Base-by-base conservation (phyloP, 1,140 invertebrate species). In the Ectropis grisescens region DNA sequence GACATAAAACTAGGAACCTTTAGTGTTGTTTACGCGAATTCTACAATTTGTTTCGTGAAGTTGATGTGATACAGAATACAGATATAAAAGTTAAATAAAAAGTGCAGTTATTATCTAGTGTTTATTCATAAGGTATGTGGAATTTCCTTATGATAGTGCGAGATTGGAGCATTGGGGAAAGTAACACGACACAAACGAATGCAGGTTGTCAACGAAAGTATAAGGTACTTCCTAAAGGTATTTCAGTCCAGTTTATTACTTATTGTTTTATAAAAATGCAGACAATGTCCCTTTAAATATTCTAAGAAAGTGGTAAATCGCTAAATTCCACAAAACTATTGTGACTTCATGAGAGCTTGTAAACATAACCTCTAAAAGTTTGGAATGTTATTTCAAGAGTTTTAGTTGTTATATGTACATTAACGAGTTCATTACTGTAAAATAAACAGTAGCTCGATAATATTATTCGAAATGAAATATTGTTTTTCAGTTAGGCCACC, bases 1-100 rank as follows among this genome's bases (percentile, higher is more conserved):
- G 8, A 75, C 65, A 60, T 70, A 60, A 62, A 60, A 56, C 66
- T 68, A 66, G 54, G 44, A 50, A 55, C 40, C 54, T 55, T 67
- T 61, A 57, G 48, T 46, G 58, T 44, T 33, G 34, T 24, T 29
- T 39, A n/a, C n/a, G n/a, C n/a, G 25, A 51, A 54, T 47, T 62
- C 46, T 37, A 19, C 16, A 53, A 36, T 41, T 47, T 40, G 28
- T 12, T 40, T 46, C 58, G 52, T 45, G 16, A 25, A 31, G 15
- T 34, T 14, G 11, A 24, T 33, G 25, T 43, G 31, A 13, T 29
- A 23, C 29, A 4, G 16, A 8, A 19, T 8, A 19, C n/a, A n/a
- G n/a, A n/a, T n/a, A 8, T 19, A 8, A 19, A 19, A 4, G 16
- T 19, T 19, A 8, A 19, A 19, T 36, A 33, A 23, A 26, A 11